Conservation (phyloP, 2,797 vertebrate genomes). For the Harpagifer antarcticus region DNA sequence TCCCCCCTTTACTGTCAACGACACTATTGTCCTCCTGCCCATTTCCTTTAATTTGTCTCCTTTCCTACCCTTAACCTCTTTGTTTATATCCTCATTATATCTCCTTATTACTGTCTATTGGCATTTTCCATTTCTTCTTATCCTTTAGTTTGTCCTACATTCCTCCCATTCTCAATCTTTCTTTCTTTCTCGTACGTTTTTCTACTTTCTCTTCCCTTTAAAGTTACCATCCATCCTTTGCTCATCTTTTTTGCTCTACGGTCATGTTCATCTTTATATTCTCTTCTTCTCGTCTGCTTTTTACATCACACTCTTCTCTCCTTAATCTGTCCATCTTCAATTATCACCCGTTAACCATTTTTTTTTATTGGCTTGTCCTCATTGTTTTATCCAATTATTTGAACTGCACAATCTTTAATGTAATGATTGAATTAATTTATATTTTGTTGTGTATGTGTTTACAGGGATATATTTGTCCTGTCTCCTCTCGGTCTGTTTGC, state of each 20-base stretch:
- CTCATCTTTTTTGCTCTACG: neutral
- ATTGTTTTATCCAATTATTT: no score
- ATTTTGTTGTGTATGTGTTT: neutral
- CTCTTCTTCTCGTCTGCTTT: constrained; percentile 10
- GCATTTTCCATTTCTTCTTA: neutral
- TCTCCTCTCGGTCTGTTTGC: neutral
- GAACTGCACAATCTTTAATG: no score
- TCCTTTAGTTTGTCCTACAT: constrained; percentile 2
- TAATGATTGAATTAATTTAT: no score
- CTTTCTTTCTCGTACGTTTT: neutral
- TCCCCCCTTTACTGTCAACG: neutral
- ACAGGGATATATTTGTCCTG: neutral
- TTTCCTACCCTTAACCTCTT: neutral
- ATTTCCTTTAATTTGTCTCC: neutral
- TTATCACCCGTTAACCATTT: no score
- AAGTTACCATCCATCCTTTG: neutral
- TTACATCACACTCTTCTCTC: neutral
- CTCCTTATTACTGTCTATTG: neutral
- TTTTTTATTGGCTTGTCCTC: neutral
- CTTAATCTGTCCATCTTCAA: neutral
- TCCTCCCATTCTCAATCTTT: neutral
- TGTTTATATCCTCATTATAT: neutral
- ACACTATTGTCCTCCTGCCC: neutral
- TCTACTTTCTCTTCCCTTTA: neutral
- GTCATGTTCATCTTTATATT: neutral